Conservation (phyloP, 23 tunicate species). For the Oikopleura vanhoeffeni region DNA sequence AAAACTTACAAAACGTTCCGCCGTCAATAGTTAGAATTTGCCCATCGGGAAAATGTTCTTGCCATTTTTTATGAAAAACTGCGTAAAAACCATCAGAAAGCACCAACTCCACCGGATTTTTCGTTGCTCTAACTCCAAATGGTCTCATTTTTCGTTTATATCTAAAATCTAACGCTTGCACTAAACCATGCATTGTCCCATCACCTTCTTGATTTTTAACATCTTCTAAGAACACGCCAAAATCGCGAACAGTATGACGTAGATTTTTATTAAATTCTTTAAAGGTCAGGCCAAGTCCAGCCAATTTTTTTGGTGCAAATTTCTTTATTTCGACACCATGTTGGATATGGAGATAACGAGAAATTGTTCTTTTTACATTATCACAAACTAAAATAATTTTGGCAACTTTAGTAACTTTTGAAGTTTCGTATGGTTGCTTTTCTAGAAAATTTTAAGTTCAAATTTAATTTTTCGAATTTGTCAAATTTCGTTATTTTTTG, state of each 20-base stretch:
- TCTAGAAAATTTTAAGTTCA: too few relatives aligned
- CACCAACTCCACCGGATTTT: background rate
- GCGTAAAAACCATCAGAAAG: slow-evolving; percentile 12
- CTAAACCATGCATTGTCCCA: background rate
- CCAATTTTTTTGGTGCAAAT: background rate
- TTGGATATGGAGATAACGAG: background rate
- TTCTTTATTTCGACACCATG: background rate
- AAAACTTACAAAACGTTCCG: background rate
- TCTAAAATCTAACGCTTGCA: background rate
- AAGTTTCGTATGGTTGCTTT: too few relatives aligned
- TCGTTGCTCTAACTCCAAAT: background rate
- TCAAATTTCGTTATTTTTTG: too few relatives aligned
- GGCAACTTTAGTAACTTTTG: too few relatives aligned
- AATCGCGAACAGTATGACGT: background rate
- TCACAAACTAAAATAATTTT: slow-evolving; percentile 2
- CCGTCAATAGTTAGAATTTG: background rate
- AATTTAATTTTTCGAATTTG: too few relatives aligned
- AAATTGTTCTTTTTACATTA: background rate
- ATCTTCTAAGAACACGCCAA: slow-evolving; percentile 4
- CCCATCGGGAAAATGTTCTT: background rate
- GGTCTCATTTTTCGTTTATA: background rate
- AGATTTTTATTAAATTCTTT: background rate
- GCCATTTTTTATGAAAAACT: slow-evolving; percentile 1
- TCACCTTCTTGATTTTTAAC: slow-evolving; percentile 3
- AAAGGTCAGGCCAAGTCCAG: background rate